A percentile compares a stretch with the other conserved stretches of the same genome.
These are phyloP conservation scores for Tuta absoluta DNA, from an alignment of 2,888 invertebrate species.

Conservation along the genomic window DNA sequence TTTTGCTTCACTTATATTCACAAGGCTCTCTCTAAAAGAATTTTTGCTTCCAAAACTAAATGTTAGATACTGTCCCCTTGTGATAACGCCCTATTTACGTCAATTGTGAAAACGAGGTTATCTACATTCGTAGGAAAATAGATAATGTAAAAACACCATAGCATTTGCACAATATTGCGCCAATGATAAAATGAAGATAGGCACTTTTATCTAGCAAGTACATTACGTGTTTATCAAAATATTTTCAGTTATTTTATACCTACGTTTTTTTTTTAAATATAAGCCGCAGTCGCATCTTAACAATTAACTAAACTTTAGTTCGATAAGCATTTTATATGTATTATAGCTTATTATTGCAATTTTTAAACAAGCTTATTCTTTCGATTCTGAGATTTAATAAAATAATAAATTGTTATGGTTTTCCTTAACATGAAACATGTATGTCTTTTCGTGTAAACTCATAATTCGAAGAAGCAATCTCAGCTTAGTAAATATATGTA, in stretches of 20 bases:
- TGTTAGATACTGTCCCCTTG: not conserved
- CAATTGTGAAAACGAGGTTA: conserved; percentile 42
- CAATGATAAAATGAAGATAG: not conserved
- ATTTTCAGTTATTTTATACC: not conserved
- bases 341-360: no score
- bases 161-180: conserved; percentile 26
- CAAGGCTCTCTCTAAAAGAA: no score
- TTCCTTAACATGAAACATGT: conserved; percentile 3
- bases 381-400: no score
- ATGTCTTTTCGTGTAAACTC: not conserved
- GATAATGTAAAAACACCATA: conserved; percentile 31
- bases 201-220: conserved; percentile 6
- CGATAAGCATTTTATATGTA: no score
- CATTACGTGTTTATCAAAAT: not conserved
- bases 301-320: no score
- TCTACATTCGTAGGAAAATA: conserved; percentile 37
- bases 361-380: no score
- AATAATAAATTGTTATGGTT: not conserved
- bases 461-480: not conserved
- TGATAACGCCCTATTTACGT: conserved; percentile 40
- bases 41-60: no score
- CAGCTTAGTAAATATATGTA: no score
- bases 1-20: no score
- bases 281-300: no score
- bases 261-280: not conserved